These are phyloP conservation scores for Parascotia fuliginaria DNA, from an alignment of 2,888 invertebrate species.

Conservation along the genomic window DNA sequence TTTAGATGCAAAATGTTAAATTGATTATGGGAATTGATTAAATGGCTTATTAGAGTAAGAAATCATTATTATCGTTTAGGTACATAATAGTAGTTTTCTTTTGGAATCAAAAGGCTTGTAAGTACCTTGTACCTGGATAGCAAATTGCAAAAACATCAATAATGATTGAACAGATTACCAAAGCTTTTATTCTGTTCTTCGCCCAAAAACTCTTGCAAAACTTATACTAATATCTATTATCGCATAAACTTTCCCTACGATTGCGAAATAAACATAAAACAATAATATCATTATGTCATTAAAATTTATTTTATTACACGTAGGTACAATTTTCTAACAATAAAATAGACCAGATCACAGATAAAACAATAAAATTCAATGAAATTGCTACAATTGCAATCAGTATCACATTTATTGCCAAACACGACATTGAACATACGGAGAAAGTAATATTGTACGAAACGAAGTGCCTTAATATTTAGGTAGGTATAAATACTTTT, in stretches of 20 bases:
- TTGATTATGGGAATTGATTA: too few species aligned
- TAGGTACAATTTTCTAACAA: constrained; percentile 20
- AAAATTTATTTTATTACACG: constrained; percentile 24
- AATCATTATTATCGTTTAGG: too few species aligned
- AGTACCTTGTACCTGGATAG: too few species aligned
- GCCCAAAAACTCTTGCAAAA: too few species aligned
- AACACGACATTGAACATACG: constrained; percentile 1
- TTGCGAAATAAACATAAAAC: constrained; percentile 8
- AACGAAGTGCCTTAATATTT: not conserved
- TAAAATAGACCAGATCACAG: constrained; percentile 13
- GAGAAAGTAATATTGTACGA: constrained; percentile 11
- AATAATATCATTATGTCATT: constrained; percentile 21
- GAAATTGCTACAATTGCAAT: constrained; percentile 18
- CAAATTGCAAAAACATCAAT: too few species aligned
- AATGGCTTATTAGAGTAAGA: too few species aligned
- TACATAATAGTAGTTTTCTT: too few species aligned
- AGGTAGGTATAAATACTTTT: not conserved
- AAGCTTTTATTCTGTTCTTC: too few species aligned
- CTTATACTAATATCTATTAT: too few species aligned
- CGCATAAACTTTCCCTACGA: constrained; percentile 9
- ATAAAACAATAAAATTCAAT: constrained; percentile 23
- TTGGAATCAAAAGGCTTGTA: too few species aligned
- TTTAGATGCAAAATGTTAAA: too few species aligned
- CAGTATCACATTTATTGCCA: constrained; percentile 3
- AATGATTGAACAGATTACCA: too few species aligned